Evolutionary conservation across 2,888 invertebrate species (phyloP).

Genomic region (Epinotia bilunana): DNA sequence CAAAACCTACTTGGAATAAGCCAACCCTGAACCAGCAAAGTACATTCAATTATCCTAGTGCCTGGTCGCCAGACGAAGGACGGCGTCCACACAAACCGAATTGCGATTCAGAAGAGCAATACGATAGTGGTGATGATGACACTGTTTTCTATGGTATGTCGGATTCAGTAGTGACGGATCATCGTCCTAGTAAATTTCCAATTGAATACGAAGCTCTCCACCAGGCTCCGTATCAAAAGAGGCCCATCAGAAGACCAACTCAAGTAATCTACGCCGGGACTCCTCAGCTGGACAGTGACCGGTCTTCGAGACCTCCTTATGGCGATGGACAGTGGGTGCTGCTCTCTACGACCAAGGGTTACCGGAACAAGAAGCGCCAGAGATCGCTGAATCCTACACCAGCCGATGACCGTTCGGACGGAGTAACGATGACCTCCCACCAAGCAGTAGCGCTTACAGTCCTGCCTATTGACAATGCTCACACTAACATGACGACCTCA

Average conservation of each 20-base stretch:
- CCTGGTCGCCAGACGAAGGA: slow-evolving; percentile 76
- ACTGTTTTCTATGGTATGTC: slow-evolving; percentile 73
- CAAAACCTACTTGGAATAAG: slow-evolving; percentile 74
- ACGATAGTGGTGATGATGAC: slow-evolving; percentile 57
- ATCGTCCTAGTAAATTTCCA: slow-evolving; percentile 78
- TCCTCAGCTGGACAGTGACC: slow-evolving; percentile 74
- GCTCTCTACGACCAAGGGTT: slow-evolving; percentile 91
- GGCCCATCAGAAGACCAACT: slow-evolving; percentile 74
- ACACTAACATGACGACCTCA: slow-evolving; percentile 86
- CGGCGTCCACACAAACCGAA: slow-evolving; percentile 75
- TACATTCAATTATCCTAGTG: slow-evolving; percentile 61
- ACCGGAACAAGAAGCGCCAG: slow-evolving; percentile 83
- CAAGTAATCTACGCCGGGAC: slow-evolving; percentile 81
- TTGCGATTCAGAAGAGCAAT: slow-evolving; percentile 71
- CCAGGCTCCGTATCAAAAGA: slow-evolving; percentile 65
- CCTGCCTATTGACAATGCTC: slow-evolving; percentile 87
- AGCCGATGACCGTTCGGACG: slow-evolving; percentile 61
- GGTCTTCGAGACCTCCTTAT: slow-evolving; percentile 84
- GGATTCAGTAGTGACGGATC: slow-evolving; percentile 78
- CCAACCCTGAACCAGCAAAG: slow-evolving; percentile 57
- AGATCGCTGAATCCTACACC: slow-evolving; percentile 65
- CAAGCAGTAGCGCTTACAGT: slow-evolving; percentile 88
- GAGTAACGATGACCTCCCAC: slow-evolving; percentile 74
- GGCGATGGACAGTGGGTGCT: slow-evolving; percentile 92
- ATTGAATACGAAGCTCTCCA: slow-evolving; percentile 77